Evolutionary conservation across 2,888 invertebrate species (phyloP), one percentile per base, ranked within the genome.

Genomic region (Blomia tropicalis): DNA sequence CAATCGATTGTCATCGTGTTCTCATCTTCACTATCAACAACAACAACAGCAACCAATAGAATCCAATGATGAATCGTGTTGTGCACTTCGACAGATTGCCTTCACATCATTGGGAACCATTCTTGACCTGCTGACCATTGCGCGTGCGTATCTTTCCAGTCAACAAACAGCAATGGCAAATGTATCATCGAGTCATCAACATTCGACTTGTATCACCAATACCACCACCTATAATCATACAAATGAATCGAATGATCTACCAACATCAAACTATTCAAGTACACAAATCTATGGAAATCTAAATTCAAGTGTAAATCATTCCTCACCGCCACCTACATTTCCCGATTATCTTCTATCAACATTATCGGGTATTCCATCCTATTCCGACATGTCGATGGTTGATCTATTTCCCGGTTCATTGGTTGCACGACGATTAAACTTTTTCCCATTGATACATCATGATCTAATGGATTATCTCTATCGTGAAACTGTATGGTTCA

Each of bases 401-500:
- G 56, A 56, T 25, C 29, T 56, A 4, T 56, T 56, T 25, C 56
- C 56, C 2, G 29, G 56, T 4, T 19, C 56, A 36, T 25, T 56
- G 11, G 36, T 25, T 2, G 56, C 56, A 4, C 25, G 43, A 43
- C 2, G 17, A 7, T 2, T 63, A 1, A 17, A 60, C 29, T 59
- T 63, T 25, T 56, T 59, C 56, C 63, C 63, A 53, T 23, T 65
- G 58, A 51, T 65, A 5, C 36, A 43, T 25, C 31, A 29, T 19
- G 43, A 53, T n/a, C 43, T 66, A 27, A 31, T 64, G 41, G 32
- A 61, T 5, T 60, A 47, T 58, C 44, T 65, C 23, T 62, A 59
- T 31, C 27, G 43, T 27, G 36, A 58, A 43, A 65, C 65, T 2
- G 27, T 27, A 27, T 65, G 60, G 51, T 65, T 62, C 43, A 29